Percentiles rank a stretch among this genome's conserved stretches.
phyloP scores from a whole-genome alignment of 2,888 invertebrate species.

The Stenchaetothrips biformis region DNA sequence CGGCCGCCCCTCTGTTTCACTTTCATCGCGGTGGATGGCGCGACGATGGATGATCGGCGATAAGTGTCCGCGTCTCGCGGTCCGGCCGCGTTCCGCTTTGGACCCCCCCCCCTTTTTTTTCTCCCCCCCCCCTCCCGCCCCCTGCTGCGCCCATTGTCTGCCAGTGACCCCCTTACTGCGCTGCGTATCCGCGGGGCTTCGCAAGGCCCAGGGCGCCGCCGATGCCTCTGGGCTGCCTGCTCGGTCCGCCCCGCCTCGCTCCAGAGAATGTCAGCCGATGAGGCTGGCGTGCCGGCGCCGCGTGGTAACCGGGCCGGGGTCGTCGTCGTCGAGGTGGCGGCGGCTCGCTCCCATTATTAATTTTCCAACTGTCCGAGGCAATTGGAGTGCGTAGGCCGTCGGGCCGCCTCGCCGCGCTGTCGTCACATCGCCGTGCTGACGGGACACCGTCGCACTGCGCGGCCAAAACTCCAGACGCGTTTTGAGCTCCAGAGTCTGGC shows the following conservation, averaged over 20 bases:
- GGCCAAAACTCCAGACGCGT: too few species aligned
- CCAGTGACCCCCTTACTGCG: constrained; percentile 1
- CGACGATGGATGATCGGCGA: too few species aligned
- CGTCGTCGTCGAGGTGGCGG: background rate
- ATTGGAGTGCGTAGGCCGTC: background rate
- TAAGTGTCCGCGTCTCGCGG: too few species aligned
- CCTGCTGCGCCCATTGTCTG: background rate
- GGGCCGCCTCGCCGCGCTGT: background rate
- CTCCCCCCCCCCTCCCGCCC: background rate
- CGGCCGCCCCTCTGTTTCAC: too few species aligned
- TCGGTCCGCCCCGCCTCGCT: background rate
- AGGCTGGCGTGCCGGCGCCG: background rate
- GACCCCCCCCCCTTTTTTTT: too few species aligned
- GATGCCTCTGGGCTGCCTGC: background rate
- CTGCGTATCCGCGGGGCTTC: background rate
- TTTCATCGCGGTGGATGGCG: too few species aligned
- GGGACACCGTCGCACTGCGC: background rate
- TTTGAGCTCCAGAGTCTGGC: too few species aligned
- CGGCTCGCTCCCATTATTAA: background rate
- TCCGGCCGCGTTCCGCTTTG: too few species aligned
- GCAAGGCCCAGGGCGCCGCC: background rate
- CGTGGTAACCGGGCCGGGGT: background rate
- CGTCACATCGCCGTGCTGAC: background rate
- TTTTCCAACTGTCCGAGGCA: too few species aligned
- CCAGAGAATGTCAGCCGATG: background rate